Conservation (phyloP, 2,113 vertebrate species). For the Centropus bengalensis region DNA sequence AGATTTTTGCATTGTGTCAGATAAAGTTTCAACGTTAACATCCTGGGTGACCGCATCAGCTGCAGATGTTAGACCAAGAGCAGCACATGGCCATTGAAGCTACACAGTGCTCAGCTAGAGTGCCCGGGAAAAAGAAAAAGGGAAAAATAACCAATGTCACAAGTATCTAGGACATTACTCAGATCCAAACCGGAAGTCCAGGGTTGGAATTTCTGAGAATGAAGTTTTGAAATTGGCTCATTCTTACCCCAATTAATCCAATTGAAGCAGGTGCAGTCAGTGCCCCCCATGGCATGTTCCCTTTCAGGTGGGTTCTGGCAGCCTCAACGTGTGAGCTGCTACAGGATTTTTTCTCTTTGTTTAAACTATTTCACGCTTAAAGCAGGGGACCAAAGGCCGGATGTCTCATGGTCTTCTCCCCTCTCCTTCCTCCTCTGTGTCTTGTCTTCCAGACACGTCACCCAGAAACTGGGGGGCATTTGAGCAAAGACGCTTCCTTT, state of each 20-base stretch:
- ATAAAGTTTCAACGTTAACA: neutral
- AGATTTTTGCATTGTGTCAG: neutral
- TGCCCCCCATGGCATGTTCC: neutral
- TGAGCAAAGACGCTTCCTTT: rapidly evolving
- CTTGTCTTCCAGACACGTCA: neutral
- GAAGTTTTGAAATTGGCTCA: neutral
- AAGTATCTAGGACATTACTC: neutral
- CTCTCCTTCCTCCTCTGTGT: neutral
- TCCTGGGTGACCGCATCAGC: rapidly evolving
- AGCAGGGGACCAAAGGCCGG: neutral
- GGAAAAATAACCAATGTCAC: neutral
- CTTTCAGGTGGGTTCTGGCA: neutral
- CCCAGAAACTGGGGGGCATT: neutral
- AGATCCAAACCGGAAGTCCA: neutral
- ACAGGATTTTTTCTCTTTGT: neutral
- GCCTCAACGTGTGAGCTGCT: neutral
- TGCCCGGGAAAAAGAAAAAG: neutral
- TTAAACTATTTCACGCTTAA: neutral
- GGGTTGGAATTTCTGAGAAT: neutral
- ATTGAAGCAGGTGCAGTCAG: neutral
- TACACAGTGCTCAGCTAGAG: neutral
- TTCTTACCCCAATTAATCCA: neutral
- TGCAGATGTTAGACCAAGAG: neutral
- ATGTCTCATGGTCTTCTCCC: neutral
- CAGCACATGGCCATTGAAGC: neutral